These are phyloP conservation scores for Megastigmus dorsalis DNA, from an alignment of 2,888 invertebrate species.

Conservation along the genomic window DNA sequence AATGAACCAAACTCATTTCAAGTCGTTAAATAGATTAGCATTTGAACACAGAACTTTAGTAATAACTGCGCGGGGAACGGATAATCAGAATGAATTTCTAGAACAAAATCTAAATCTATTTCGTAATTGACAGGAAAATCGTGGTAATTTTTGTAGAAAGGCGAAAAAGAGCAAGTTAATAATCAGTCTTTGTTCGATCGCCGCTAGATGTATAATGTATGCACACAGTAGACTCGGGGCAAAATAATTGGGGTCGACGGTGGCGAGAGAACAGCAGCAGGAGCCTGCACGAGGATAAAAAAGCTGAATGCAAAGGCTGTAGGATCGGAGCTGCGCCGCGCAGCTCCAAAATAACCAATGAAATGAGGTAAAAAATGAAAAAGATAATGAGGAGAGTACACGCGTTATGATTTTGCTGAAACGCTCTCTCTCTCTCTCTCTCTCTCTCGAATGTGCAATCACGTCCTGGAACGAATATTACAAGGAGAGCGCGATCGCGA, in stretches of 20 bases:
- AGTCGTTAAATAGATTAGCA: too few species aligned
- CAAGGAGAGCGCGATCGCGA: too few species aligned
- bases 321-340: too few species aligned
- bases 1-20: too few species aligned
- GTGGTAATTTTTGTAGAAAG: background rate
- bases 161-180: background rate
- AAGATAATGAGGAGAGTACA: conserved; percentile 32
- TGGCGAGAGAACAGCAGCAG: too few species aligned
- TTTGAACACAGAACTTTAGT: too few species aligned
- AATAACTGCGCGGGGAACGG: too few species aligned
- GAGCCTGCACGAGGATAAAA: conserved; percentile 8
- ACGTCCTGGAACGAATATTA: conserved; percentile 16
- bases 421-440: too few species aligned
- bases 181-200: background rate
- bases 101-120: background rate
- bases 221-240: background rate
- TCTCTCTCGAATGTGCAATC: conserved; percentile 32
- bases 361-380: background rate
- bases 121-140: background rate
- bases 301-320: conserved; percentile 18
- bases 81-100: background rate
- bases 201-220: too few species aligned
- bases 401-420: conserved; percentile 36
- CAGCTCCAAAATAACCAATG: too few species aligned
- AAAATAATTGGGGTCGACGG: conserved; percentile 35